phyloP scores from a whole-genome alignment of 2,888 invertebrate species.

The Eupithecia subumbrata region DNA sequence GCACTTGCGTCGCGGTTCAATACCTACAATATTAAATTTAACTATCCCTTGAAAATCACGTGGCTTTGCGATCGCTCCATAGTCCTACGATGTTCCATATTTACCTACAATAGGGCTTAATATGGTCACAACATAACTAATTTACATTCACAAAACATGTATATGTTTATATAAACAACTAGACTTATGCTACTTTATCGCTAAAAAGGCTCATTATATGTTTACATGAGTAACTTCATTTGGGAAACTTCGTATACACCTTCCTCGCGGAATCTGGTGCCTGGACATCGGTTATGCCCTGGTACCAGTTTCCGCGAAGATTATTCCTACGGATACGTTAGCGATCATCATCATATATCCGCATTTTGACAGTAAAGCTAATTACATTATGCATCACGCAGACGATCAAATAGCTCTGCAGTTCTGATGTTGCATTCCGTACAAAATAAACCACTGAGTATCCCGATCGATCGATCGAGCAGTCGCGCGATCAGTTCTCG shows the following conservation, averaged over 20 bases:
- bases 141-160: neutral
- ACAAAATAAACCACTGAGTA: neutral
- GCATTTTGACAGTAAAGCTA: neutral
- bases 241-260: neutral
- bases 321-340: conserved; percentile 8
- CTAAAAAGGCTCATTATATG: neutral
- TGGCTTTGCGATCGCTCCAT: conserved; percentile 38
- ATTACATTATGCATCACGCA: neutral
- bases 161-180: neutral
- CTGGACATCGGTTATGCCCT: neutral
- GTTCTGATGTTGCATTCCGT: neutral
- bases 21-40: conserved; percentile 37
- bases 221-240: neutral
- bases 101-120: neutral
- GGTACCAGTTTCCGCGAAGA: neutral
- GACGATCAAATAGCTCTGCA: neutral
- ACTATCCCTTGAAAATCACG: conserved; percentile 38
- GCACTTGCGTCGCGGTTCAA: conserved; percentile 40
- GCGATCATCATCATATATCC: conserved; percentile 21
- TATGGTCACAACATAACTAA: neutral
- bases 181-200: neutral
- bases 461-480: conserved; percentile 33
- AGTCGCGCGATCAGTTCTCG: conserved; percentile 35
- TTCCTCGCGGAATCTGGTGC: neutral
- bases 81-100: conserved; percentile 26